These are phyloP conservation scores for Symphodus melops DNA, from an alignment of 2,113 vertebrate genomes.

Conservation along the genomic window DNA sequence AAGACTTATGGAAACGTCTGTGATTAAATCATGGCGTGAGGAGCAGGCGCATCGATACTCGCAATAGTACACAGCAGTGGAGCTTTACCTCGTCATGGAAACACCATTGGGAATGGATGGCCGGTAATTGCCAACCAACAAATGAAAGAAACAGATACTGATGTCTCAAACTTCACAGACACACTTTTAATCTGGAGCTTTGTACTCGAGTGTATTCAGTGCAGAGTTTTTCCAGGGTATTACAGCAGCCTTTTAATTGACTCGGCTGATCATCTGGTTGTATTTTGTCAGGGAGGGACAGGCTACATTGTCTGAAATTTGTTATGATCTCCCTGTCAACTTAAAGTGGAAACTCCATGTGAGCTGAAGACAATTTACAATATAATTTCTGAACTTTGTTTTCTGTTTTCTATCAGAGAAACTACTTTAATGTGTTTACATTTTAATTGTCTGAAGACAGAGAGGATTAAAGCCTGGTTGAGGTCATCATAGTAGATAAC, in stretches of 20 bases:
- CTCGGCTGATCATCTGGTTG: slow-evolving; percentile 53
- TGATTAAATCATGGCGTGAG: slow-evolving; percentile 55
- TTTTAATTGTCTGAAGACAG: not conserved
- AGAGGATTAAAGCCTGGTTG: not conserved
- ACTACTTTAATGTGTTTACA: not conserved
- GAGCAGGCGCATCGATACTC: slow-evolving; percentile 32
- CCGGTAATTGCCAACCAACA: slow-evolving; percentile 20
- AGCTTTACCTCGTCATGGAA: slow-evolving; percentile 35
- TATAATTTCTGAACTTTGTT: not conserved
- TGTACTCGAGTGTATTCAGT: slow-evolving; percentile 20
- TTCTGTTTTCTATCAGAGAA: not conserved
- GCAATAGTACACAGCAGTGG: not conserved
- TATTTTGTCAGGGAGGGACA: slow-evolving; percentile 18
- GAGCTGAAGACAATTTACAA: slow-evolving; percentile 14
- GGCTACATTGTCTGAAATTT: slow-evolving; percentile 15
- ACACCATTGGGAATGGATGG: slow-evolving; percentile 35
- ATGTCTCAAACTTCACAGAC: slow-evolving; percentile 24
- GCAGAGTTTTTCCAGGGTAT: slow-evolving; percentile 32
- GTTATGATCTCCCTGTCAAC: slow-evolving; percentile 39
- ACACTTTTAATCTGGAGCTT: slow-evolving; percentile 36
- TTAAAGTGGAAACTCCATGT: slow-evolving; percentile 21
- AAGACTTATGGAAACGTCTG: slow-evolving; percentile 36
- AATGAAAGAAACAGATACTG: slow-evolving; percentile 39
- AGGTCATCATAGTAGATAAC: slow-evolving; percentile 31
- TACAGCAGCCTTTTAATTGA: slow-evolving; percentile 49